Evolutionary conservation across 2,113 vertebrate genomes (phyloP).

Genomic region (Phylloscopus trochilus): DNA sequence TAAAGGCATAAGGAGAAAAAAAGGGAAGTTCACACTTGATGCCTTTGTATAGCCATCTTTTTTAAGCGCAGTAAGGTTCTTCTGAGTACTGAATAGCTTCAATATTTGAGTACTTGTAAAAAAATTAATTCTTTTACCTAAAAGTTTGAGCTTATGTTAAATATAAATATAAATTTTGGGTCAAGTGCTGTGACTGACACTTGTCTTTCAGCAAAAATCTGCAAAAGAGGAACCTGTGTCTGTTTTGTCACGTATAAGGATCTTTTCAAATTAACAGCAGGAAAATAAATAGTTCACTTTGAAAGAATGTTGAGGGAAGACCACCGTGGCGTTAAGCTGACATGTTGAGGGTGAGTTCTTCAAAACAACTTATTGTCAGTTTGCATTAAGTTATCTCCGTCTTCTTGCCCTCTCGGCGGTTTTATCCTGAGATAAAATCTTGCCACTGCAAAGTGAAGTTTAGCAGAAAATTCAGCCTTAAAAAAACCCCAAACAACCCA

Average conservation of each 20-base stretch:
- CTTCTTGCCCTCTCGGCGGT: not conserved
- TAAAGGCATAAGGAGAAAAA: fast-evolving
- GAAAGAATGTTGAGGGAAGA: not conserved
- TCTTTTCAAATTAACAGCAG: not conserved
- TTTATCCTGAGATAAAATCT: not conserved
- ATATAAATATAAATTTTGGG: not conserved
- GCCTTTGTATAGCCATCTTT: not conserved
- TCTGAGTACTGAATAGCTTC: not conserved
- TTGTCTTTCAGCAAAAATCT: not conserved
- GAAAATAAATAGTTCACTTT: not conserved
- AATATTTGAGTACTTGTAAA: not conserved
- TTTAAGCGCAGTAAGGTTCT: not conserved
- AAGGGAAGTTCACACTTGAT: not conserved
- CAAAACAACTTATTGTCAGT: not conserved
- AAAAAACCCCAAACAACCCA: not conserved
- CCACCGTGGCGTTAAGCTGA: not conserved
- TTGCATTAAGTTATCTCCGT: not conserved
- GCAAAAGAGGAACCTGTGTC: not conserved
- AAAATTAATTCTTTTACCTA: not conserved
- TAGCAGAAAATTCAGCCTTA: not conserved
- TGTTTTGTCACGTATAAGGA: fast-evolving
- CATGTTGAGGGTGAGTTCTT: not conserved
- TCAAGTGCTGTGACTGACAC: not conserved
- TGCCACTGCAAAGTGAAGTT: not conserved
- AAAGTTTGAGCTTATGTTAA: not conserved